phyloP scores from a whole-genome alignment of 1,140 invertebrate genomes.

The Rhopalosiphum maidis region DNA sequence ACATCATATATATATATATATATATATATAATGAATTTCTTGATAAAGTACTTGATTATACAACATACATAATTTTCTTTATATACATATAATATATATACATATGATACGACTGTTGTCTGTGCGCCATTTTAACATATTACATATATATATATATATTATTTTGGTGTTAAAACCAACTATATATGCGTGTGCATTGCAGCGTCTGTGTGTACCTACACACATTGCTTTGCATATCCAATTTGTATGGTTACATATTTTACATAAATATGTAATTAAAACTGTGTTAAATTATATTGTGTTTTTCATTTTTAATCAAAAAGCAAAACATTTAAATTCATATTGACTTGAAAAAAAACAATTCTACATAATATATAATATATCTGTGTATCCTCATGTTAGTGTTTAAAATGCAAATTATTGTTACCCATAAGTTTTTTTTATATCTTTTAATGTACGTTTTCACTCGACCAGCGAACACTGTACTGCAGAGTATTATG shows the following conservation, averaged over 20 bases:
- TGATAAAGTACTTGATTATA: constrained; percentile 37
- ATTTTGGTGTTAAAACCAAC: too few relatives aligned
- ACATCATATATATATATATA: too few relatives aligned
- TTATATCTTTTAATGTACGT: background rate
- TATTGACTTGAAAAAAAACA: background rate
- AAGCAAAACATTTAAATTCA: background rate
- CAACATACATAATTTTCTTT: constrained; percentile 5
- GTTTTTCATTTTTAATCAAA: background rate
- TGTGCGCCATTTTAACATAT: background rate
- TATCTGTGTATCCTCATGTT: too few relatives aligned
- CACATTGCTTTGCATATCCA: constrained; percentile 7
- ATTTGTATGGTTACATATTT: constrained; percentile 19
- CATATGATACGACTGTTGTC: background rate
- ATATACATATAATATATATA: background rate
- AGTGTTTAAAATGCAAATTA: background rate
- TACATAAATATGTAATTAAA: constrained; percentile 12
- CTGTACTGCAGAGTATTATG: too few relatives aligned
- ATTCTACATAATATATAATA: background rate
- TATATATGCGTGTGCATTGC: background rate
- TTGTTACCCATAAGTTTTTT: background rate
- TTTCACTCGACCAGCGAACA: too few relatives aligned
- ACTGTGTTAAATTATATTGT: constrained; percentile 3
- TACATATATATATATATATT: background rate
- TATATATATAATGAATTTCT: background rate
- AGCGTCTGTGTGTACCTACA: background rate